Base-by-base conservation (phyloP, 2,113 vertebrate species). In the Egretta garzetta region DNA sequence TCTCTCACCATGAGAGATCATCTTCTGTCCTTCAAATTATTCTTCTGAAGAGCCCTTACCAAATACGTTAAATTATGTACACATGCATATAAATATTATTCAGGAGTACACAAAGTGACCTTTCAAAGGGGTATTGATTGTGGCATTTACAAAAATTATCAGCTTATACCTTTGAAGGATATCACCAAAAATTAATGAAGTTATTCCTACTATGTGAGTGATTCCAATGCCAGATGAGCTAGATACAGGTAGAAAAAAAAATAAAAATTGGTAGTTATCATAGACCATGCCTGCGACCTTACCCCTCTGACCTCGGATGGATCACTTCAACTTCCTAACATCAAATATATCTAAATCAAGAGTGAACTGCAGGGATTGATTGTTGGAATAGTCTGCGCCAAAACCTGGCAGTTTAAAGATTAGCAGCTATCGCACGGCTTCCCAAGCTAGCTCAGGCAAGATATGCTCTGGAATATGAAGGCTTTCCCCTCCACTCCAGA, bases 1-100 rank as follows among this genome's bases (percentile, higher is more conserved):
- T 63, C 53, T 45, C 62, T 96, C 92, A 79, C 92, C 90, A 87
- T 81, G 85, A 89, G 93, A 93, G 56, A 94, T 35, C 66, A 87
- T 80, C 80, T 88, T 76, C 66, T 37, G 45, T 89, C 92, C 81
- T 93, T 88, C 91, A 83, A 96, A 91, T 89, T 87, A 53, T 75
- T 92, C 30, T 97, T 93, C 75, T 93, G 64, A 94, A 95, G 70
- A 49, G 73, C 68, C 50, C 64, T 91, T 68, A 89, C 49, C 35
- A 89, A 91, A 86, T 53, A 62, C 0, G 0, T 55, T 71, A 86
- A 92, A 86, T 93, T 86, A 88, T 8, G 68, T 85, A 68, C 81
- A 82, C 47, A n/a, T 8, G 23, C 60, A 64, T 33, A 63, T 62
- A 94, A 89, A 72, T 86, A 68, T 45, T 86, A 89, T 52, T 75